Conservation (phyloP, 2,888 invertebrate species). For the Drosophila peninsularis region DNA sequence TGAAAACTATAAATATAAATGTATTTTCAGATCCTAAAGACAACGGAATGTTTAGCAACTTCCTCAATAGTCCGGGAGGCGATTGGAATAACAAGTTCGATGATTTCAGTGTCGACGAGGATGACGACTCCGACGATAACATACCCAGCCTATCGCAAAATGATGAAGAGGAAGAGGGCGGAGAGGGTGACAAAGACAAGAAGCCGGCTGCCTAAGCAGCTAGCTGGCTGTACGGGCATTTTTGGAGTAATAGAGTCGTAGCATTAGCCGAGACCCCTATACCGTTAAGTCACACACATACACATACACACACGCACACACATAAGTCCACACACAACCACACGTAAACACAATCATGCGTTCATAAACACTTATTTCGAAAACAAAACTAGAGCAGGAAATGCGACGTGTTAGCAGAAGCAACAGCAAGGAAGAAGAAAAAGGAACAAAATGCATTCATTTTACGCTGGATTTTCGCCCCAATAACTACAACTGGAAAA, state of each 20-base stretch:
- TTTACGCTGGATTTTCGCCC: slow-evolving; percentile 57
- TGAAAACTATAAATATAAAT: not conserved
- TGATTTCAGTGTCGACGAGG: slow-evolving; percentile 88
- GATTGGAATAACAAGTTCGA: slow-evolving; percentile 86
- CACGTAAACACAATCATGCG: slow-evolving; percentile 40
- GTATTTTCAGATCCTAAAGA: slow-evolving; percentile 48
- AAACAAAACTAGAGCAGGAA: slow-evolving; percentile 48
- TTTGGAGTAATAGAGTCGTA: slow-evolving; percentile 66
- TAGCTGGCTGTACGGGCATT: slow-evolving; percentile 37
- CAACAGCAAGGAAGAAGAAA: slow-evolving; percentile 9
- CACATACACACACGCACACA: slow-evolving; percentile 33
- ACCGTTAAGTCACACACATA: slow-evolving; percentile 58
- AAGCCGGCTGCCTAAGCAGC: slow-evolving; percentile 61
- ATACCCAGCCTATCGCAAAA: slow-evolving; percentile 84
- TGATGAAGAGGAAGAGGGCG: slow-evolving; percentile 80
- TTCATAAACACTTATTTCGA: slow-evolving; percentile 65
- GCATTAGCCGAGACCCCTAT: slow-evolving; percentile 62
- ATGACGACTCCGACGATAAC: slow-evolving; percentile 90
- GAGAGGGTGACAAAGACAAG: slow-evolving; percentile 75
- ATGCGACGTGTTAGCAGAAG: slow-evolving; percentile 48
- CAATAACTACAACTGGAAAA: slow-evolving; percentile 46
- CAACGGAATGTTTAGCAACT: slow-evolving; percentile 65
- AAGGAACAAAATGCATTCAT: slow-evolving; percentile 56
- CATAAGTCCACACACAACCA: slow-evolving; percentile 16
- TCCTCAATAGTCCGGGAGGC: slow-evolving; percentile 61